Percentiles rank a stretch among this genome's conserved stretches.
Conservation (phyloP, 2,797 vertebrate genomes). For the Spea hammondii region DNA sequence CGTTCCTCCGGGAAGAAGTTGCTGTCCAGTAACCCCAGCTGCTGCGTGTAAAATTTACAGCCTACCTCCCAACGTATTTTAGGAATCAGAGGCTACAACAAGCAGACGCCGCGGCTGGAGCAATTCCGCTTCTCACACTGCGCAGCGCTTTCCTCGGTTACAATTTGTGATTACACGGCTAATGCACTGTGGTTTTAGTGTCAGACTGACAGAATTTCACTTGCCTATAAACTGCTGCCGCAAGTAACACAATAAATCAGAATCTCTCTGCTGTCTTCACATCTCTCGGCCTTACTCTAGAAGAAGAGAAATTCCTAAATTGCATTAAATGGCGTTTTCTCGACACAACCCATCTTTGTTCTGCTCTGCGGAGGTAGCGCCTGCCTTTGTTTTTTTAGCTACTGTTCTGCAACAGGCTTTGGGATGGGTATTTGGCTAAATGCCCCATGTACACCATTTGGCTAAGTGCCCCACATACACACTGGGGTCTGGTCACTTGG, state of each 20-base stretch:
- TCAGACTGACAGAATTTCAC: conserved; percentile 57
- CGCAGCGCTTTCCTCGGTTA: conserved; percentile 57
- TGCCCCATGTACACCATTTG: too few relatives aligned
- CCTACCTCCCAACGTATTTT: not conserved
- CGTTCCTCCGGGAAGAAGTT: not conserved
- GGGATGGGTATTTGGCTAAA: too few relatives aligned
- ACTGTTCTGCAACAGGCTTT: too few relatives aligned
- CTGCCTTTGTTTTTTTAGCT: not conserved
- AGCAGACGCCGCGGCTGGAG: not conserved
- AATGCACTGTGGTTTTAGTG: conserved; percentile 23
- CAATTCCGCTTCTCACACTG: conserved; percentile 30
- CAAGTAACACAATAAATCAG: conserved; percentile 64
- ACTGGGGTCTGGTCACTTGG: too few relatives aligned
- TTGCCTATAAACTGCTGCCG: conserved; percentile 64
- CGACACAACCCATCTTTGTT: not conserved
- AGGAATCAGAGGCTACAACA: not conserved
- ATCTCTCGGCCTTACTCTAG: not conserved
- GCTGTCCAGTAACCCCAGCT: not conserved
- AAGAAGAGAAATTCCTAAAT: conserved; percentile 1
- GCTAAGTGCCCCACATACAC: too few relatives aligned
- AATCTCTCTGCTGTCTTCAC: conserved; percentile 25
- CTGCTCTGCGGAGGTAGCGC: not conserved
- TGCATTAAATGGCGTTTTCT: not conserved
- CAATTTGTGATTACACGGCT: conserved; percentile 54
- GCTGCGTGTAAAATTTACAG: not conserved